Evolutionary conservation across 2,113 vertebrate species (phyloP).

Genomic region (Lampris megalopsis): DNA sequence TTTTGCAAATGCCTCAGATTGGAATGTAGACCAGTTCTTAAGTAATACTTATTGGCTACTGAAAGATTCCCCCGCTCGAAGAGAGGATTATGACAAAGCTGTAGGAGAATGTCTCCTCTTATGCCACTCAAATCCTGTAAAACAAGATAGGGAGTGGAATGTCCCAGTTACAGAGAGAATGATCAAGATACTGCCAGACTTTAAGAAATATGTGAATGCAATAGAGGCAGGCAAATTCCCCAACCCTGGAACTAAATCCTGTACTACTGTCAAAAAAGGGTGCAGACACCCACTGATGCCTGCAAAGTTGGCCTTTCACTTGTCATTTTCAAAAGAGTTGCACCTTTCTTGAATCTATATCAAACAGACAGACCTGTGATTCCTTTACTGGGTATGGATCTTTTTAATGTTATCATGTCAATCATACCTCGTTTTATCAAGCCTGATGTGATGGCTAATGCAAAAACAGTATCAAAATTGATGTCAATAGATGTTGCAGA

Average conservation of each 20-base stretch:
- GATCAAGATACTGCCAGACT: neutral
- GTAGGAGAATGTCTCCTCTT: neutral
- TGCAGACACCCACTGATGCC: neutral
- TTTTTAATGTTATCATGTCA: too few species aligned
- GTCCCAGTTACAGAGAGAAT: neutral
- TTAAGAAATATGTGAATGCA: neutral
- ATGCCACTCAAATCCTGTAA: neutral
- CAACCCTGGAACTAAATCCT: neutral
- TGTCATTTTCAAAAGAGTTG: neutral
- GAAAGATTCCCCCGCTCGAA: neutral
- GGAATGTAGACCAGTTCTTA: neutral
- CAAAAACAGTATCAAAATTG: neutral
- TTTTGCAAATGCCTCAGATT: neutral
- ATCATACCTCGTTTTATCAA: neutral
- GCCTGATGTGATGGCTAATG: neutral
- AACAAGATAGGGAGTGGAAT: neutral
- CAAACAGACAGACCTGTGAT: neutral
- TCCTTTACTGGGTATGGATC: neutral
- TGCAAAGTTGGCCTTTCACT: neutral
- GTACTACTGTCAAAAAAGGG: neutral
- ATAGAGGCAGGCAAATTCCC: neutral
- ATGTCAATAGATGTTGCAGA: constrained; percentile 1
- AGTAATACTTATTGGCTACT: neutral
- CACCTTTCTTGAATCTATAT: neutral
- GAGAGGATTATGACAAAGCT: neutral